phyloP scores from a whole-genome alignment of 2,797 vertebrate genomes.

The Pseudomugil gertrudae region DNA sequence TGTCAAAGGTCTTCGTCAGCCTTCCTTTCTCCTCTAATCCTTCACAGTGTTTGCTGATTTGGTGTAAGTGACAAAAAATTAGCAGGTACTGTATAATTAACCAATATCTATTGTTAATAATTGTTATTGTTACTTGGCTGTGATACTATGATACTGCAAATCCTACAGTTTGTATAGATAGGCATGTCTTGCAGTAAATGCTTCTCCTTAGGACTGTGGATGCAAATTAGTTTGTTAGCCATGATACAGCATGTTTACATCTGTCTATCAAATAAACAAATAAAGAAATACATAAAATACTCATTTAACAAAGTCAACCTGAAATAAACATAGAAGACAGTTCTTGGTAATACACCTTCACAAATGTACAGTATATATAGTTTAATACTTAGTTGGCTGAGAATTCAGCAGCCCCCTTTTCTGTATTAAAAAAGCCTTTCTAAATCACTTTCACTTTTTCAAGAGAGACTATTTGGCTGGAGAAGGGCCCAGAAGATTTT shows the following conservation, averaged over 20 bases:
- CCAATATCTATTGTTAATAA: slow-evolving; percentile 24
- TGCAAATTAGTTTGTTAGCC: too few species aligned
- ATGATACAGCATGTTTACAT: too few species aligned
- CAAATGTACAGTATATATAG: slow-evolving; percentile 49
- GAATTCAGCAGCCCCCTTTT: slow-evolving; percentile 38
- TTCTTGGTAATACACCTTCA: slow-evolving; percentile 61
- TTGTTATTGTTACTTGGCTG: slow-evolving; percentile 31
- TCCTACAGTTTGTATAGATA: not conserved
- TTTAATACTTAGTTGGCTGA: slow-evolving; percentile 55
- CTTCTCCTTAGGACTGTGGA: too few species aligned
- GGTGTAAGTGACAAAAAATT: slow-evolving; percentile 65
- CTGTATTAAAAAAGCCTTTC: slow-evolving; percentile 52
- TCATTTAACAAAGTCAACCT: slow-evolving; percentile 39
- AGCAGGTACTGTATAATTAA: slow-evolving; percentile 23
- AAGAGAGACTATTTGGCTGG: slow-evolving; percentile 65
- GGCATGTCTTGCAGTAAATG: slow-evolving; percentile 30
- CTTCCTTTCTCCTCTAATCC: slow-evolving; percentile 64
- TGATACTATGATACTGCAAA: not conserved
- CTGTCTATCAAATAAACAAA: too few species aligned
- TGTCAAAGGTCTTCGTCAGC: slow-evolving; percentile 68
- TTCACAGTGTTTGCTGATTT: slow-evolving; percentile 60
- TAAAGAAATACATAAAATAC: not conserved
- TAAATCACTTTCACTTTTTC: slow-evolving; percentile 62
- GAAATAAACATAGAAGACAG: slow-evolving; percentile 33
- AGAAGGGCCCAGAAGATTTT: slow-evolving; percentile 56